Percentiles rank a stretch among this genome's conserved stretches.
These are phyloP conservation scores for Melanotaenia duboulayi DNA, from an alignment of 2,113 vertebrate species.

Conservation along the genomic window DNA sequence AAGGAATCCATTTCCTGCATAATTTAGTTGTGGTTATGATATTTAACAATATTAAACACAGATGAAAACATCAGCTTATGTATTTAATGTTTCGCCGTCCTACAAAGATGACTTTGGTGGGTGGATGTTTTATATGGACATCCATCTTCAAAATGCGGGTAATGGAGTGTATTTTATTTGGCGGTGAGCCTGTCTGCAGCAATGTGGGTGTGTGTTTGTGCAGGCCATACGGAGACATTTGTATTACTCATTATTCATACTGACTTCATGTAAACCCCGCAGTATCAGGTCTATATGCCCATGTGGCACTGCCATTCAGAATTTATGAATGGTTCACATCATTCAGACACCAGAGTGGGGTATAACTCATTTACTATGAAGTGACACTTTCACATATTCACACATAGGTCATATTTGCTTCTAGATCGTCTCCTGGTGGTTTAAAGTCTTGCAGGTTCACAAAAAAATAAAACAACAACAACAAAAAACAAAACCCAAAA, in stretches of 20 bases:
- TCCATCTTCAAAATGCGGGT: conserved; percentile 15
- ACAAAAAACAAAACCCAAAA: no score
- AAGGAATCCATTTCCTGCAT: background rate
- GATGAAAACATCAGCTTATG: background rate
- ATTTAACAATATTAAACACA: background rate
- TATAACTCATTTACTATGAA: conserved; percentile 36
- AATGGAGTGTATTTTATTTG: background rate
- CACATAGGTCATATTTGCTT: conserved; percentile 9
- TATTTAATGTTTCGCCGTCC: background rate
- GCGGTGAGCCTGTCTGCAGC: background rate
- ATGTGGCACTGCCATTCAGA: conserved; percentile 38
- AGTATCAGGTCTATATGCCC: conserved; percentile 33
- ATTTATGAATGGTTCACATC: conserved; percentile 53
- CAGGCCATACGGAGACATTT: conserved; percentile 39
- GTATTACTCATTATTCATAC: conserved; percentile 51
- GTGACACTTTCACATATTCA: background rate
- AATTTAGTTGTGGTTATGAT: background rate
- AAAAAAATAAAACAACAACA: background rate
- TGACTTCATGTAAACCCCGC: conserved; percentile 37
- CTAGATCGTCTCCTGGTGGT: background rate
- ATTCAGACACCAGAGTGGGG: conserved; percentile 33
- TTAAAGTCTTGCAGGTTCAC: background rate
- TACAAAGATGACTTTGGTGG: background rate
- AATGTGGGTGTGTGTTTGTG: background rate
- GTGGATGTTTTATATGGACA: background rate